Conservation (phyloP, 64 coral and sea anemone species). For the Stylophora pistillata region DNA sequence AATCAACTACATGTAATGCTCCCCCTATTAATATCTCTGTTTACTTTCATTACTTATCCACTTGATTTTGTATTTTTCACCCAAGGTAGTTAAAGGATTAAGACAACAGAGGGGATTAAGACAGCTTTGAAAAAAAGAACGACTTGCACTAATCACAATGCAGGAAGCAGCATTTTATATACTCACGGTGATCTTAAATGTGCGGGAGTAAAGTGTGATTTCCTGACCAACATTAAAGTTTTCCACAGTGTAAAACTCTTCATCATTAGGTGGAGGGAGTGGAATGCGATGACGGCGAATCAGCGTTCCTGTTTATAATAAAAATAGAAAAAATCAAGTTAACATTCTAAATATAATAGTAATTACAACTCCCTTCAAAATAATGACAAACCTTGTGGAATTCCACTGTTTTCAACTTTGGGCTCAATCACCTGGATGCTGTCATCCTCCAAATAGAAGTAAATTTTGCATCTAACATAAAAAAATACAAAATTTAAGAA, state of each 20-base stretch:
- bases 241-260: conserved; percentile 98
- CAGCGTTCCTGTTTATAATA: conserved; percentile 65
- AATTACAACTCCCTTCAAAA: not conserved
- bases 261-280: conserved; percentile 90
- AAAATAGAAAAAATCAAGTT: not conserved
- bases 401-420: conserved; percentile 98
- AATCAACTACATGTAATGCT: too few species aligned
- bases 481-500: not conserved
- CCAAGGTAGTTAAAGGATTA: too few species aligned
- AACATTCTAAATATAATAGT: not conserved
- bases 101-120: too few species aligned
- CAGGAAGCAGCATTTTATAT: not conserved
- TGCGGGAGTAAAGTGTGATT: conserved; percentile 87
- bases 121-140: too few species aligned
- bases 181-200: conserved; percentile 96
- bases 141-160: too few species aligned
- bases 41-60: not conserved
- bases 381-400: conserved; percentile 81
- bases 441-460: conserved; percentile 98
- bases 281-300: conserved; percentile 94
- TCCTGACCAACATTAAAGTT: conserved; percentile 98
- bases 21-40: not conserved
- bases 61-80: too few species aligned
- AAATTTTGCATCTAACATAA: conserved; percentile 92
- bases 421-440: conserved; percentile 98